Percentiles rank a stretch among this genome's conserved stretches.
Conservation (phyloP, 1,140 invertebrate genomes). For the Latrodectus geometricus region DNA sequence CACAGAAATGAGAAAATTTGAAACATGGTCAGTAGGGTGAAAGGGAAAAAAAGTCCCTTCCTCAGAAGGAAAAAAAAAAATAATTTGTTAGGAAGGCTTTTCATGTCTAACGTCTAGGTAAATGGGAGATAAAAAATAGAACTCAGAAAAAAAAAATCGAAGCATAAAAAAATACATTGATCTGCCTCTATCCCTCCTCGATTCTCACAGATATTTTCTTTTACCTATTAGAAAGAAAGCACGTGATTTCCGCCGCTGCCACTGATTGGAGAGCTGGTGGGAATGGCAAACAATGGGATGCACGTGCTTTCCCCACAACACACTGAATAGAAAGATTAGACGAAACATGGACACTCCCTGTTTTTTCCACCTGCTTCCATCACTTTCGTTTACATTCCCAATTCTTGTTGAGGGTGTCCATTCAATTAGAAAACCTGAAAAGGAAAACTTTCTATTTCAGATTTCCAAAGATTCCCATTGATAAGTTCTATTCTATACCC, state of each 20-base stretch:
- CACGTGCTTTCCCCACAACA: conserved; percentile 34
- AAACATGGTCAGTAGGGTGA: conserved; percentile 11
- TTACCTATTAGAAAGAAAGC: conserved; percentile 25
- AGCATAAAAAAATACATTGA: conserved; percentile 7
- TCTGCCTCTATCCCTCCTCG: neutral
- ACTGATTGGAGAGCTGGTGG: conserved; percentile 15
- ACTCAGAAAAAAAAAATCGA: conserved; percentile 16
- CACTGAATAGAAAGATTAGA: conserved; percentile 15
- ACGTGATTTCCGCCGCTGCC: conserved; percentile 43
- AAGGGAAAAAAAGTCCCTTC: neutral
- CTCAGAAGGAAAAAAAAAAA: conserved; percentile 22
- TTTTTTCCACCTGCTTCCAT: conserved; percentile 21
- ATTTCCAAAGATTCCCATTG: neutral
- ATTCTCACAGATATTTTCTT: conserved; percentile 17
- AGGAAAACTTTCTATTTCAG: neutral
- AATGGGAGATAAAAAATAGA: neutral
- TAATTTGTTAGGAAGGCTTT: conserved; percentile 56
- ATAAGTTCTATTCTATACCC: too few species aligned
- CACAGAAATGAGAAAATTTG: neutral
- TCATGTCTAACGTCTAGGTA: conserved; percentile 24
- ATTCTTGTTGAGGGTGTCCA: conserved; percentile 25
- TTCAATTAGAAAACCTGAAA: conserved; percentile 44
- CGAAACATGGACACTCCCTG: neutral
- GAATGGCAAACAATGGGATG: conserved; percentile 51
- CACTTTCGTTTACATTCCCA: conserved; percentile 33